These are phyloP conservation scores for Ptyas mucosa DNA, from an alignment of 2,113 vertebrate species.

Conservation along the genomic window DNA sequence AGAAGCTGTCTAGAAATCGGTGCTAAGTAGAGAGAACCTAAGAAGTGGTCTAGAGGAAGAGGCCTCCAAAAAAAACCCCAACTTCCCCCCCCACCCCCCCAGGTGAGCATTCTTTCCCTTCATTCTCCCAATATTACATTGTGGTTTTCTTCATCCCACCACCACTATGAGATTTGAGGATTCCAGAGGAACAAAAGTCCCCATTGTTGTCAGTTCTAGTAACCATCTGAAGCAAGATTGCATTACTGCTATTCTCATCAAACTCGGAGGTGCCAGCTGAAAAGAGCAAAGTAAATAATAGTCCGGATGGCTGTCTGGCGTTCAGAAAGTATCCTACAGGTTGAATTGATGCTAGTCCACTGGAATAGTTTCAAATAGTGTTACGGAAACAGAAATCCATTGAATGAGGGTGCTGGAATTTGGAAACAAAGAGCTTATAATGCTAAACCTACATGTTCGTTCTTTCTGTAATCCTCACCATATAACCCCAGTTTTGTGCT, in stretches of 20 bases:
- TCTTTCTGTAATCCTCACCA: background rate
- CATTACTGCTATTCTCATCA: background rate
- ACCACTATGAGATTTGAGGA: background rate
- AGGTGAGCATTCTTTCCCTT: background rate
- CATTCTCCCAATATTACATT: no score
- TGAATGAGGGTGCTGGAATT: background rate
- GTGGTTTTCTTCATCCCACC: background rate
- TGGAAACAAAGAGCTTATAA: background rate
- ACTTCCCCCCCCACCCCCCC: accelerated
- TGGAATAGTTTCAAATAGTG: no score
- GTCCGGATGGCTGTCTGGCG: background rate
- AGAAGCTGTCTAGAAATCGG: background rate
- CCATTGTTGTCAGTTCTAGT: background rate
- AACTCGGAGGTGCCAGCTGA: background rate
- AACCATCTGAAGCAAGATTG: background rate
- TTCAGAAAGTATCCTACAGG: background rate
- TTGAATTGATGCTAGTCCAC: background rate
- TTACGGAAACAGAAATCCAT: no score
- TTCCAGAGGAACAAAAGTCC: background rate
- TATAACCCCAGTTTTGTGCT: background rate
- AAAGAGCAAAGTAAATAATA: background rate
- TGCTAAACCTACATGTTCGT: background rate
- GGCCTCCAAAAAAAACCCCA: no score
- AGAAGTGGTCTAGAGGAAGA: background rate
- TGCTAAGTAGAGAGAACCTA: background rate